Base-by-base conservation (phyloP, 2,888 invertebrate species). In the Spodoptera picta region DNA sequence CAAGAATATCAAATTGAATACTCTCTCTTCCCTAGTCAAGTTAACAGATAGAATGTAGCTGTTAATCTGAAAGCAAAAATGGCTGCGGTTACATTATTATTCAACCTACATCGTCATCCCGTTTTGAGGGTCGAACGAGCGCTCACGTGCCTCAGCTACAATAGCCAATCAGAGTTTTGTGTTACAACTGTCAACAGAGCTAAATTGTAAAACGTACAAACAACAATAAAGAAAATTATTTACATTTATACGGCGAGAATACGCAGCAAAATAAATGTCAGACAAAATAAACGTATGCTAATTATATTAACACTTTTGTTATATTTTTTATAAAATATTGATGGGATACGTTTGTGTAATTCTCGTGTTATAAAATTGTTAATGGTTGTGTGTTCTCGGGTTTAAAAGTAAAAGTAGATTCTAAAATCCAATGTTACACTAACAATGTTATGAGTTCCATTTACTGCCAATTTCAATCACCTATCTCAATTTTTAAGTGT, bases 201-300 rank as follows among this genome's bases (percentile, higher is more conserved):
- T 36, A 60, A 46, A 24, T 56, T 47, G 23, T 46, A 42, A 45
- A 53, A 49, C 19, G 6, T 27, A 46, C 24, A 23, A 10, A 62
- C 23, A 57, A 43, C 41, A 52, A n/a, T 23, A 42, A n/a, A 66
- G 6, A 55, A 67, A 48, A 48, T 52, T 7, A 50, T 66, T 60
- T 36, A 50, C 51, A 64, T 57, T 47, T 43, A 49, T 57, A 42
- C 9, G 44, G 23, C 11, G 23, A 36, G 4, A 27, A 12, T 24
- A 58, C 14, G 9, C 24, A 7, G 41, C 4, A 44, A 42, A 42
- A 42, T 31, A 31, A 14, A 48, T 57, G 42, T 46, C 31, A 65
- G 41, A 23, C 1, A 7, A 41, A 43, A 64, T 51, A 50, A 60
- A 46, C 10, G 24, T 46, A 48, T 42, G 48, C 11, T 61, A 47